A percentile compares a stretch with the other conserved stretches of the same genome.
These are phyloP conservation scores for Leontocebus nigricollis DNA, from an alignment of 2,797 vertebrate genomes.

Conservation along the genomic window DNA sequence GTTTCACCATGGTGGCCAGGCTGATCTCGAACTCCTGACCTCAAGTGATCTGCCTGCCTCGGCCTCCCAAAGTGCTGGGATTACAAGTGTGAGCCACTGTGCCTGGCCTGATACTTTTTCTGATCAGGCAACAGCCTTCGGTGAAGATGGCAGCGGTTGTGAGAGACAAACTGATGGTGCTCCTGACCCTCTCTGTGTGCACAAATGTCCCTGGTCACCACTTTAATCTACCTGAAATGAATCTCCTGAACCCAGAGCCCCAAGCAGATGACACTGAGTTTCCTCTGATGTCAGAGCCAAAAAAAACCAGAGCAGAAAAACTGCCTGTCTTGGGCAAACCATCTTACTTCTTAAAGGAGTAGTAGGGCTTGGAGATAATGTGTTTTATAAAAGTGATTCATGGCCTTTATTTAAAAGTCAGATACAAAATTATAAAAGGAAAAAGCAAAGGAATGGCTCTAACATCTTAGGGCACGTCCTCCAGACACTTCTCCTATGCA, in stretches of 20 bases:
- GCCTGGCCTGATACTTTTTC: background rate
- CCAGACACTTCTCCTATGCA: background rate
- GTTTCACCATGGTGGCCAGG: background rate
- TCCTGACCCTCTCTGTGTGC: background rate
- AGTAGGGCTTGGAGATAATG: background rate
- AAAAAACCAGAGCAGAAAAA: background rate
- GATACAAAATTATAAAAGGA: background rate
- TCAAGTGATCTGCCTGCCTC: background rate
- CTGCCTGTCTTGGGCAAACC: background rate
- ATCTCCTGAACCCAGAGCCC: background rate
- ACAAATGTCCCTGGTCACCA: background rate
- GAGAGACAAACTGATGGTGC: background rate
- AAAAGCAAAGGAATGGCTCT: background rate
- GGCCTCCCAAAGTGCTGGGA: background rate
- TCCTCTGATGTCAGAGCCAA: background rate
- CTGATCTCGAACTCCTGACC: background rate
- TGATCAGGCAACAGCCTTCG: background rate
- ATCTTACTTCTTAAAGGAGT: background rate
- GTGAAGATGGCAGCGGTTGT: fast-evolving
- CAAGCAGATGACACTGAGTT: background rate
- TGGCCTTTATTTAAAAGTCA: background rate
- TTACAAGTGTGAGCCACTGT: background rate
- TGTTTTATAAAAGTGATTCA: background rate
- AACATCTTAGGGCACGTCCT: background rate
- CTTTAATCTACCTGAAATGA: background rate